Base-by-base conservation (phyloP, 2,888 invertebrate genomes). In the Eremobia ochroleuca region DNA sequence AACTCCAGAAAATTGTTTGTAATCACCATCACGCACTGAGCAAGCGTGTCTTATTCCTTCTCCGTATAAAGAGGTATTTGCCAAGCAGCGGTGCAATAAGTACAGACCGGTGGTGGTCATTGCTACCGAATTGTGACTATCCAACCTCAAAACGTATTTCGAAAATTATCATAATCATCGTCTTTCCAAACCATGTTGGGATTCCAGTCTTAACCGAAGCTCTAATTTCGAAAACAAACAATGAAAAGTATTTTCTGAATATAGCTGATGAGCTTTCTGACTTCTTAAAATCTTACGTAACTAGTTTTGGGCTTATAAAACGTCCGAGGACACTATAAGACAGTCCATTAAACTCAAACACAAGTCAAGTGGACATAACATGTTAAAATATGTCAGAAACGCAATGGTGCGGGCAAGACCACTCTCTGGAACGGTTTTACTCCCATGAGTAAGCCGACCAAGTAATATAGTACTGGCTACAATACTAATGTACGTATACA, bases 391-490 rank as follows among this genome's bases (percentile, higher is more conserved):
- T 92, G 92, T 93, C 92, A 90, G 91, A 90, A 79, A 86, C 76
- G 92, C 93, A 93, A 91, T 94, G 93, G 91, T 88, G 92, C 93
- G 93, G 84, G 90, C 83, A 87, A 85, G 91, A 82, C 87, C 93
- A 92, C 91, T 93, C 93, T 90, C 78, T 87, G 92, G 93, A 94
- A 94, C 94, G 89, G 86, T 75, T 88, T 21, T 87, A 87, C 81
- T 82, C 72, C 78, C 81, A 85, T 67, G 70, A 70, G 82, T 76
- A 86, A 92, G 77, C 83, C 91, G 77, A 77, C 87, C 77, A 74
- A 87, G 77, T 90, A 43, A 73, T 73, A 86, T 77, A 81, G 76
- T 74, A 73, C 59, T 18, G 13, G 4, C 31, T 40, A 71, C 46
- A 58, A 21, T 72, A 66, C 25, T 31, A 52, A 55, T 46, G n/a